Evolutionary conservation across 2,888 invertebrate species (phyloP).

Genomic region (Cheilosia scutellata): DNA sequence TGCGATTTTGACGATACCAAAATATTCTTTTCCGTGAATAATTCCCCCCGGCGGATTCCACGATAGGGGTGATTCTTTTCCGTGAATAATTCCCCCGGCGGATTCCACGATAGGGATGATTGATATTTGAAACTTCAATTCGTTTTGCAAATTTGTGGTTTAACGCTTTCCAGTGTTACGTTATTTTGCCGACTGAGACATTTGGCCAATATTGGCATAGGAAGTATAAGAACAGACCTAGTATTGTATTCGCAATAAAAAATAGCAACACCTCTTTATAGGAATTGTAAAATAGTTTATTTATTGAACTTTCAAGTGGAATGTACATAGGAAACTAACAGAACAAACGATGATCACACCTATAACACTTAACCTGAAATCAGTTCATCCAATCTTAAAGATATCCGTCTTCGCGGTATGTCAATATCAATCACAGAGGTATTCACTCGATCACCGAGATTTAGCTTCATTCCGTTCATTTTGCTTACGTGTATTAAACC

Average conservation of each 20-base stretch:
- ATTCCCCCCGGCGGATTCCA: no score
- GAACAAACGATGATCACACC: not conserved
- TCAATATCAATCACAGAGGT: conserved; percentile 87
- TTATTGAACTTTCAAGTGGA: conserved; percentile 1
- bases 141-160: no score
- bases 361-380: conserved; percentile 55
- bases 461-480: conserved; percentile 85
- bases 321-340: not conserved
- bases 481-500: conserved; percentile 89
- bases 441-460: conserved; percentile 89
- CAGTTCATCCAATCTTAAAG: conserved; percentile 84
- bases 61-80: no score
- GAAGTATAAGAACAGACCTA: no score
- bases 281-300: not conserved
- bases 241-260: not conserved
- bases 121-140: no score
- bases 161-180: no score
- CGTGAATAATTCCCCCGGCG: no score
- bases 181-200: no score
- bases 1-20: no score
- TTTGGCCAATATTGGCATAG: no score
- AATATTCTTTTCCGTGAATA: no score
- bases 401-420: conserved; percentile 86
- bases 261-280: not conserved
- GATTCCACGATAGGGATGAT: no score